Percentiles rank a stretch among this genome's conserved stretches.
Evolutionary conservation across 2,888 invertebrate genomes (phyloP).

Genomic region (Liposcelis brunnea): DNA sequence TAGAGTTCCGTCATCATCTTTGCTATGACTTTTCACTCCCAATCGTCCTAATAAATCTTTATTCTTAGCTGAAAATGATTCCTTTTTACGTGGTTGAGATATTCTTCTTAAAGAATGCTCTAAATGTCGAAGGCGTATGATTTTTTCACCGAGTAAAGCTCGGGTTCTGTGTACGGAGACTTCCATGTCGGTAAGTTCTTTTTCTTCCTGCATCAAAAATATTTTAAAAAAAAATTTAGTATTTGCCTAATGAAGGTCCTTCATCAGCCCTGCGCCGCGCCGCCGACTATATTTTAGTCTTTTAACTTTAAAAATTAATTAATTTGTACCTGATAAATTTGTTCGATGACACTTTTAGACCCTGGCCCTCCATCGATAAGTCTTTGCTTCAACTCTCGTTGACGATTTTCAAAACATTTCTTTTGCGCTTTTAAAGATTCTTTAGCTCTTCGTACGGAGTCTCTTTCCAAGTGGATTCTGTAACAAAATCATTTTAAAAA

Average conservation of each 20-base stretch:
- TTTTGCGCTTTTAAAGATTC: conserved; percentile 52
- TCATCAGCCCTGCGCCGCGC: background rate
- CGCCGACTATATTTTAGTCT: background rate
- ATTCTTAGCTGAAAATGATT: conserved; percentile 1
- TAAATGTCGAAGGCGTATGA: conserved; percentile 58
- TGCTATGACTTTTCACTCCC: conserved; percentile 16
- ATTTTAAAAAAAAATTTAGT: too few relatives aligned
- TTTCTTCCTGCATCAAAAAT: conserved; percentile 45
- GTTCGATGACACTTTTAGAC: conserved; percentile 14
- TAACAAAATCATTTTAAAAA: conserved; percentile 9
- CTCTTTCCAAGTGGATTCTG: conserved; percentile 60
- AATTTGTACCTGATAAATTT: conserved; percentile 14
- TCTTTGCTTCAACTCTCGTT: conserved; percentile 34
- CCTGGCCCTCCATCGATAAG: conserved; percentile 10
- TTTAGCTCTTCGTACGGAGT: conserved; percentile 66
- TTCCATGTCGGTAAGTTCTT: conserved; percentile 67
- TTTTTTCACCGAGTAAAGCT: conserved; percentile 64
- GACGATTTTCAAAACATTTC: conserved; percentile 46
- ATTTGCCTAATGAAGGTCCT: background rate
- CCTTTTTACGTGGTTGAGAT: conserved; percentile 24
- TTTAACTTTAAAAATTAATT: background rate
- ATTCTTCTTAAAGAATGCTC: conserved; percentile 57
- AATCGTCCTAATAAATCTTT: conserved; percentile 2
- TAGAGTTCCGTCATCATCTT: conserved; percentile 41
- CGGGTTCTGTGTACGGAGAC: conserved; percentile 66